Evolutionary conservation across 1,140 invertebrate species (phyloP).

Genomic region (Theocolax elegans): DNA sequence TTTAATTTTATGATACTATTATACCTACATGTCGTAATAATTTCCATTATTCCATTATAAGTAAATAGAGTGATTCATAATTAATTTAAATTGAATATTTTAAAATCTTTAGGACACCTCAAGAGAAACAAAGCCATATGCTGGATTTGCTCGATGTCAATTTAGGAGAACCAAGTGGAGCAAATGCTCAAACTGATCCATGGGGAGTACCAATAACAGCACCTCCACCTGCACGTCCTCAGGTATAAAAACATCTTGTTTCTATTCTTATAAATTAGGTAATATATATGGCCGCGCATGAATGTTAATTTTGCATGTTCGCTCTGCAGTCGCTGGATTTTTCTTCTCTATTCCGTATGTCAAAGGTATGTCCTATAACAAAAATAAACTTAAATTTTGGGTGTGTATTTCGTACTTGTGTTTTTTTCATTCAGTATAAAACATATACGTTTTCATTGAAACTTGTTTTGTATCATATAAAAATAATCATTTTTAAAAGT

Average conservation of each 20-base stretch:
- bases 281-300: conserved; percentile 10
- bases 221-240: conserved; percentile 64
- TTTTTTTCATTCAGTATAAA: no score
- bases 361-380: conserved; percentile 53
- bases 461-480: no score
- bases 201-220: conserved; percentile 76
- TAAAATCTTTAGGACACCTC: conserved; percentile 53
- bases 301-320: conserved; percentile 53
- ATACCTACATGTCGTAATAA: no score
- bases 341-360: conserved; percentile 52
- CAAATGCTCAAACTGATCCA: conserved; percentile 72
- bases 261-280: neutral
- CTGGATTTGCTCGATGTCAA: conserved; percentile 86
- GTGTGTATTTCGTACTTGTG: neutral
- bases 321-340: conserved; percentile 61
- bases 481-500: no score
- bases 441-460: no score
- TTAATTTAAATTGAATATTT: neutral
- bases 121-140: conserved; percentile 76
- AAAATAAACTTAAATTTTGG: conserved; percentile 12
- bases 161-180: conserved; percentile 71
- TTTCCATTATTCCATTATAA: no score
- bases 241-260: conserved; percentile 55
- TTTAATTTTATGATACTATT: no score
- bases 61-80: no score